Base-by-base conservation (phyloP, 2,113 vertebrate species). In the Alosa alosa region DNA sequence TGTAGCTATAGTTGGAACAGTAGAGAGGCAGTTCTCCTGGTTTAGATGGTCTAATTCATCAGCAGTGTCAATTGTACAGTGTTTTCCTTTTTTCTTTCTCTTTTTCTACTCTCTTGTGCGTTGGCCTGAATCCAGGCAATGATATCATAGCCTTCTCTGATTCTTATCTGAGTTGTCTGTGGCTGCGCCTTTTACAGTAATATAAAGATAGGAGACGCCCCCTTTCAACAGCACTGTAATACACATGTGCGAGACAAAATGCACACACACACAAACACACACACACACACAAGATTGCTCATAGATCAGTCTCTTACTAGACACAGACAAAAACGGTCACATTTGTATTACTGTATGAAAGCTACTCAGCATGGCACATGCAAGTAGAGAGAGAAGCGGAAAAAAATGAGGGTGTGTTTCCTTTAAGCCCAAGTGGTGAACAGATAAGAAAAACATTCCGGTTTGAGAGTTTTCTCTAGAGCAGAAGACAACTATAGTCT, bases 151-250 rank as follows among this genome's bases (percentile, higher is more conserved):
- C 75, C 31, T 78, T 86, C 87, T 90, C 52, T 87, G 91, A 90
- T 93, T 87, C 88, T 93, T 90, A 93, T 96, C 94, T 92, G 89
- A 91, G 88, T 2, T 18, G 45, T 39, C 81, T 88, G 88, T 91
- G 89, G 90, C 89, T 93, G 88, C 91, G 85, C 92, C 90, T 94
- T 92, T 88, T 87, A 89, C 86, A 93, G 91, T 91, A 93, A 91
- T 89, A 86, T 82, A 55, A 75, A 84, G 88, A 91, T 88, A 89
- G 91, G 88, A 89, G 13, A 17, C 72, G 72, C 25, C 72, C 36
- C 31, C 72, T 78, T 78, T 78, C 72, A 78, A 78, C 72, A 78
- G 72, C 31, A 78, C 36, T 36, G 72, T 78, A 78, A 78, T 39
- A 78, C 72, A 78, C 31, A 78, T 36, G 72, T 17, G 72, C 25